A percentile compares a stretch with the other conserved stretches of the same genome.
These are phyloP conservation scores for Oryzias celebensis DNA, from an alignment of 2,113 vertebrate genomes.

Conservation along the genomic window DNA sequence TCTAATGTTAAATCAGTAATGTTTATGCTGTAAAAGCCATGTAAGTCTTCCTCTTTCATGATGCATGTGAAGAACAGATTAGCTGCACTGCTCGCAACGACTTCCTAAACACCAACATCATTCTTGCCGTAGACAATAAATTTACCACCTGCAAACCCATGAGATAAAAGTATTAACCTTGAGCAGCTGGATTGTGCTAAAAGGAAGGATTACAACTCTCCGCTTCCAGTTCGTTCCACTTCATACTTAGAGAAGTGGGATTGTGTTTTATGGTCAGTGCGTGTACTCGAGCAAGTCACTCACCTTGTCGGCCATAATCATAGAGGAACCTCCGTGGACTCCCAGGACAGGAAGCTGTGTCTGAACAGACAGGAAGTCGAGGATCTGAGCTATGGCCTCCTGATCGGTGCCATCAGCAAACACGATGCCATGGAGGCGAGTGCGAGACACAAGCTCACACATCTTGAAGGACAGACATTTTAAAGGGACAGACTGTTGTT, in stretches of 20 bases:
- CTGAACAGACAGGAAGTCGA: constrained; percentile 99
- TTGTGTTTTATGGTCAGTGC: background rate
- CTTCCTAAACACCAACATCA: too few relatives aligned
- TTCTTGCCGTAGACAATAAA: background rate
- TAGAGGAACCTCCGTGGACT: constrained; percentile 94
- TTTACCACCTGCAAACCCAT: constrained; percentile 7
- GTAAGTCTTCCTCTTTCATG: too few relatives aligned
- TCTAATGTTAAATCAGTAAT: too few relatives aligned
- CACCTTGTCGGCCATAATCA: constrained; percentile 99
- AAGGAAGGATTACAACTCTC: constrained; percentile 17
- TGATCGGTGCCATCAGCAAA: constrained; percentile 97
- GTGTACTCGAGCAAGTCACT: constrained; percentile 41
- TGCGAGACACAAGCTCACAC: constrained; percentile 93
- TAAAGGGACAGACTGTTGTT: too few relatives aligned
- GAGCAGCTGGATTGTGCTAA: constrained; percentile 6
- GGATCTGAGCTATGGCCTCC: constrained; percentile 96
- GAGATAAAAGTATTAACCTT: constrained; percentile 8
- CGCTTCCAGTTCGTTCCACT: constrained; percentile 11
- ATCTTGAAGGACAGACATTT: constrained; percentile 71
- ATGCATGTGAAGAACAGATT: too few relatives aligned
- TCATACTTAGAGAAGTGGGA: constrained; percentile 1
- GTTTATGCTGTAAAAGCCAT: too few relatives aligned
- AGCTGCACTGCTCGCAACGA: too few relatives aligned
- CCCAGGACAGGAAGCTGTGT: constrained; percentile 94
- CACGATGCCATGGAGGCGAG: constrained; percentile 93